These are phyloP conservation scores for Bombus waltoni DNA, from an alignment of 1,140 invertebrate species.

Conservation along the genomic window DNA sequence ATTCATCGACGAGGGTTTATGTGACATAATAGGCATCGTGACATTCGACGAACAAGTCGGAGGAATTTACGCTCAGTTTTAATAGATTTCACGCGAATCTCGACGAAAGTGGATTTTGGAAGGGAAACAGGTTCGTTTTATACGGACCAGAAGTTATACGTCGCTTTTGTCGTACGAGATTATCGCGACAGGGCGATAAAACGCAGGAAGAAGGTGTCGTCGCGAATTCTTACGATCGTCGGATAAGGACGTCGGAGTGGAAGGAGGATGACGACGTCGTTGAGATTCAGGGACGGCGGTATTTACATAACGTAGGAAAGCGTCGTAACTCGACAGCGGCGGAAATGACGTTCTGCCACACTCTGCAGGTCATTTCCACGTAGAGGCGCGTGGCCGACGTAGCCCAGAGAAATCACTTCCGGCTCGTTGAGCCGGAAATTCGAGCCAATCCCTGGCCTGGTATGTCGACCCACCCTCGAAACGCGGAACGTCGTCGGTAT, in stretches of 20 bases:
- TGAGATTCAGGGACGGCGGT: conserved; percentile 7
- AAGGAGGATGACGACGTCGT: background rate
- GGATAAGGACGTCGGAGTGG: conserved; percentile 2
- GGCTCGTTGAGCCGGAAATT: conserved; percentile 71
- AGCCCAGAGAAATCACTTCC: conserved; percentile 70
- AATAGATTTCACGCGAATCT: background rate
- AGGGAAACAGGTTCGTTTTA: background rate
- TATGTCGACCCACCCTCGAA: conserved; percentile 40
- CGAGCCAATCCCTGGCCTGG: conserved; percentile 63
- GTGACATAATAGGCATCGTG: no score
- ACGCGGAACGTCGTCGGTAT: conserved; percentile 39
- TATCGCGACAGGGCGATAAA: conserved; percentile 27
- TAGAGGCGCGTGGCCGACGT: conserved; percentile 55
- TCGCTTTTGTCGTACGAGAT: background rate
- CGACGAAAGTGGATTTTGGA: background rate
- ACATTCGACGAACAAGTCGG: background rate
- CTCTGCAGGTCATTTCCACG: conserved; percentile 70
- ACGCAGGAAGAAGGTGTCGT: conserved; percentile 19
- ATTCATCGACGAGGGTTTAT: no score
- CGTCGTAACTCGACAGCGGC: conserved; percentile 54
- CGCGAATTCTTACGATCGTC: conserved; percentile 23
- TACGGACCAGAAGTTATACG: background rate
- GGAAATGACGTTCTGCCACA: conserved; percentile 69
- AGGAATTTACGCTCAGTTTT: background rate
- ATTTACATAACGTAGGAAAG: conserved; percentile 64